Conservation (phyloP, 2,797 vertebrate species). For the Coluber constrictor region DNA sequence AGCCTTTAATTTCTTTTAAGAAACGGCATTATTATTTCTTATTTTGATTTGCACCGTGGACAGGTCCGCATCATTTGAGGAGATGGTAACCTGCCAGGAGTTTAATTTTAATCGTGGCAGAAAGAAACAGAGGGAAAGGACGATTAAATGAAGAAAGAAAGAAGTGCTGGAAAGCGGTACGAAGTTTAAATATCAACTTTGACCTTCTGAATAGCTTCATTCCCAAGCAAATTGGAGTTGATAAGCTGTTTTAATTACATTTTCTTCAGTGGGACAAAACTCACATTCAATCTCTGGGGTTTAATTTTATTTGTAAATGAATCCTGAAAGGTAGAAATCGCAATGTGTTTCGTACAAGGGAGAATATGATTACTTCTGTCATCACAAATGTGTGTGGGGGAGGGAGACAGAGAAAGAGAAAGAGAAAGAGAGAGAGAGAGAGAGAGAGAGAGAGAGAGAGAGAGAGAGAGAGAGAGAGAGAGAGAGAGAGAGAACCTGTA, state of each 20-base stretch:
- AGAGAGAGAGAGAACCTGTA: not conserved
- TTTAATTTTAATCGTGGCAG: not conserved
- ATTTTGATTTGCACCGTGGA: not conserved
- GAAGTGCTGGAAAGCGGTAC: slow-evolving; percentile 34
- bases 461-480: not conserved
- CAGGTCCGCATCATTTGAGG: not conserved
- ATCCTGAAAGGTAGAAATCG: not conserved
- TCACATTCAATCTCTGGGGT: slow-evolving; percentile 13
- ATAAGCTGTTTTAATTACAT: slow-evolving; percentile 18
- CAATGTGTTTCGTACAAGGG: slow-evolving; percentile 18
- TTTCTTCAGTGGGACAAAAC: not conserved
- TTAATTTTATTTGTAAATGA: not conserved
- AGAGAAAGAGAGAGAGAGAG: not conserved
- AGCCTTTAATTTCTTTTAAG: not conserved
- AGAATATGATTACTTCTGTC: slow-evolving; percentile 24
- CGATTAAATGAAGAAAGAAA: not conserved
- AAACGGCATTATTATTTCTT: not conserved
- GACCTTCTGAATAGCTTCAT: not conserved
- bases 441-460: not conserved
- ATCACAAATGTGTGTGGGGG: not conserved
- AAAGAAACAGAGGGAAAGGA: not conserved
- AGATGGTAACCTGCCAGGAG: not conserved
- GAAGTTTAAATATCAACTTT: slow-evolving; percentile 30
- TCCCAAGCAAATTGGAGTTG: not conserved
- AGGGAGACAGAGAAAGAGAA: not conserved